phyloP scores from a whole-genome alignment of 2,888 invertebrate species.

The Archips xylosteana region DNA sequence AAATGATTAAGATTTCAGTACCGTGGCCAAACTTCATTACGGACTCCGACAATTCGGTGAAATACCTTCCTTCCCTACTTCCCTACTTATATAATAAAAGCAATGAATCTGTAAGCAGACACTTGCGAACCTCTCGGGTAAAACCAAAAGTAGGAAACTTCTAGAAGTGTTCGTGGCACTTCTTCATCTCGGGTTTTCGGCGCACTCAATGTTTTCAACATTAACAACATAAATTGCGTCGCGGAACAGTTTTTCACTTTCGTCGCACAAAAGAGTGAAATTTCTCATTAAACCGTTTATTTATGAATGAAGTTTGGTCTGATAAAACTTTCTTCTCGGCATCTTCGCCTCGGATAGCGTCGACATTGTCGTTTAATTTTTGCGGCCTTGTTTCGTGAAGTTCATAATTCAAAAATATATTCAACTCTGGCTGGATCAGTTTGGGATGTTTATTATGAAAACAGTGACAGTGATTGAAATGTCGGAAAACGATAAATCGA shows the following conservation, averaged over 20 bases:
- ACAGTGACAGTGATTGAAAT: background rate
- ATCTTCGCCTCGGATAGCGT: constrained; percentile 29
- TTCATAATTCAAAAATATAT: constrained; percentile 34
- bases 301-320: constrained; percentile 39
- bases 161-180: constrained; percentile 29
- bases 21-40: constrained; percentile 48
- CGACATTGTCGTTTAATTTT: constrained; percentile 36
- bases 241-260: constrained; percentile 38
- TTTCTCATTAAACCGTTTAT: constrained; percentile 41
- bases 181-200: constrained; percentile 22
- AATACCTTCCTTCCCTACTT: constrained; percentile 34
- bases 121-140: constrained; percentile 54
- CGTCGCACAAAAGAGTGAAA: constrained; percentile 40
- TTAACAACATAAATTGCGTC: constrained; percentile 32
- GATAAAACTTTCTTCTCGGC: constrained; percentile 39
- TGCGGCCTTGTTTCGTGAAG: constrained; percentile 31
- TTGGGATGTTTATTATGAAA: constrained; percentile 22
- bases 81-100: constrained; percentile 34
- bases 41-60: constrained; percentile 47
- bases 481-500: background rate
- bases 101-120: constrained; percentile 55
- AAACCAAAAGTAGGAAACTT: constrained; percentile 31
- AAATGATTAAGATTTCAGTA: constrained; percentile 53
- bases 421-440: constrained; percentile 11
- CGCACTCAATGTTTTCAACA: constrained; percentile 32